Percentiles rank a stretch among this genome's conserved stretches.
Conservation (phyloP, 2,888 invertebrate genomes). For the Trisateles emortualis region DNA sequence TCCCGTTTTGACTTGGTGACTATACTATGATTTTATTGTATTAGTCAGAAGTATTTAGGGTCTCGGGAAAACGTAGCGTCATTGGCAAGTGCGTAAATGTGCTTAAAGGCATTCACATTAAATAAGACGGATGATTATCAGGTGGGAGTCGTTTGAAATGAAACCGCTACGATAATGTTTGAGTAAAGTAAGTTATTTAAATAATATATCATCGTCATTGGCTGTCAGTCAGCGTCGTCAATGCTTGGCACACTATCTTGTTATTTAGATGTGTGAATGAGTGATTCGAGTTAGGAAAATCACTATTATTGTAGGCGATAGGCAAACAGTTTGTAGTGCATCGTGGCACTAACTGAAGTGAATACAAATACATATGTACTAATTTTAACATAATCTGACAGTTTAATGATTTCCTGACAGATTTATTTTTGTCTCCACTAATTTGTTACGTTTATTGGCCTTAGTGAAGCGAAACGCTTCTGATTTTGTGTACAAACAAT, state of each 20-base stretch:
- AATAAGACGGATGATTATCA: background rate
- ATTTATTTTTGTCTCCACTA: background rate
- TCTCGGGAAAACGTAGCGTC: background rate
- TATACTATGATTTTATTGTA: background rate
- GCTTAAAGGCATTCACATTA: background rate
- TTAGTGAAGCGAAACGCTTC: conserved; percentile 1
- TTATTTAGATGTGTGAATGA: conserved; percentile 4
- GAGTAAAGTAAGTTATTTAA: conserved; percentile 3
- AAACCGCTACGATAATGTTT: background rate
- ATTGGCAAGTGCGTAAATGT: background rate
- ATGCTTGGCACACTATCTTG: conserved; percentile 1
- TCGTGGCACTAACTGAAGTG: background rate
- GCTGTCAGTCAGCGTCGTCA: background rate
- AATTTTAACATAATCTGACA: background rate
- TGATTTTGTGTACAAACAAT: background rate
- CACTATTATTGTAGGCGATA: background rate
- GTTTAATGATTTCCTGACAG: background rate
- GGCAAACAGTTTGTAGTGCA: background rate
- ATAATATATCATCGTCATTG: background rate
- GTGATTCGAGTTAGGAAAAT: conserved; percentile 5
- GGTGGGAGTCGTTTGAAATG: background rate
- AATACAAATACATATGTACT: background rate
- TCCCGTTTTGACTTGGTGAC: background rate
- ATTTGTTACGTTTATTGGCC: background rate
- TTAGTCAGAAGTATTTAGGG: background rate